phyloP scores from a whole-genome alignment of 2,888 invertebrate genomes.

The Megalurothrips usitatus region DNA sequence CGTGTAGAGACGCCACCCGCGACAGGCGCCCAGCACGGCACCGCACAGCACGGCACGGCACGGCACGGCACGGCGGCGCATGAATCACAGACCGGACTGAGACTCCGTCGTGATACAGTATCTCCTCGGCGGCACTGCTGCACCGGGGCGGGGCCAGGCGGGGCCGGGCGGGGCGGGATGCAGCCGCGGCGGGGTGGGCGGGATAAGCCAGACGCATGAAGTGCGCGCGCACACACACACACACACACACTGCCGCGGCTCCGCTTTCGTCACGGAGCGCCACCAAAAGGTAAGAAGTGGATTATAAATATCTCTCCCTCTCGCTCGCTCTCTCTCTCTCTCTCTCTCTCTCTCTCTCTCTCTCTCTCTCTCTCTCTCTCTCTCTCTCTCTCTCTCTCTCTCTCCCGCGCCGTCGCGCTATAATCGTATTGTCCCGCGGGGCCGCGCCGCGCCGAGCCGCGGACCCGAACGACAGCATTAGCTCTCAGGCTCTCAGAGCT shows the following conservation, averaged over 20 bases:
- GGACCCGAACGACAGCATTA: not conserved
- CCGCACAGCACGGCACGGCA: not conserved
- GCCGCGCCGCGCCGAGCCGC: not conserved
- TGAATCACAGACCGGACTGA: too few relatives aligned
- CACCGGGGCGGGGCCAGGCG: too few relatives aligned
- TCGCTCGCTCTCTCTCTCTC: too few relatives aligned
- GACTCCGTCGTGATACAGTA: not conserved
- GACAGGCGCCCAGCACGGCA: not conserved
- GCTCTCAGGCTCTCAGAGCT: not conserved
- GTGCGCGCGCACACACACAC: not conserved
- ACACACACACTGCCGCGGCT: not conserved
- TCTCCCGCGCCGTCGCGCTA: not conserved
- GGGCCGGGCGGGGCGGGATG: too few relatives aligned
- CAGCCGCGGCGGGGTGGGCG: too few relatives aligned
- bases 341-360: too few relatives aligned
- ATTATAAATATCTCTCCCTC: slow-evolving; percentile 5
- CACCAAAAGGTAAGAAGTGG: not conserved
- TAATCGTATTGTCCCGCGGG: not conserved
- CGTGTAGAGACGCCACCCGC: not conserved
- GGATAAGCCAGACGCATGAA: slow-evolving; percentile 8
- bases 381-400: too few relatives aligned
- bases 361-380: too few relatives aligned
- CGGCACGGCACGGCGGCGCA: not conserved
- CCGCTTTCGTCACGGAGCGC: too few relatives aligned
- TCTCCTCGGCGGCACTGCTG: too few relatives aligned